Conservation (phyloP, 2,888 invertebrate species). For the Standfussiana lucernea region DNA sequence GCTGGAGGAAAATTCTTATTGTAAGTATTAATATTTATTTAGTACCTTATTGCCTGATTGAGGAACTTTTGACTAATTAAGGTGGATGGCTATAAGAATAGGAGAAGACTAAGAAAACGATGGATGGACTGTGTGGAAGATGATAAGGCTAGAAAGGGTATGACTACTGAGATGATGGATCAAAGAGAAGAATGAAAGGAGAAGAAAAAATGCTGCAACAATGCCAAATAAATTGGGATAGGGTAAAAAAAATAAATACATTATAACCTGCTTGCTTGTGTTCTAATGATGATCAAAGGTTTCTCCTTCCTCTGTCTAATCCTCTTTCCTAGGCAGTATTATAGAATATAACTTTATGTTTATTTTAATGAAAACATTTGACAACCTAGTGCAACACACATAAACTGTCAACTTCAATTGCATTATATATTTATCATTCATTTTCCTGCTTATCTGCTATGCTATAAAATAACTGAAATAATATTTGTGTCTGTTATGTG, state of each 20-base stretch:
- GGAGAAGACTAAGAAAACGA: not conserved
- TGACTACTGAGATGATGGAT: not conserved
- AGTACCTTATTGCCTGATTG: not conserved
- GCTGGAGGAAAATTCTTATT: constrained; percentile 85
- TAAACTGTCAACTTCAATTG: not conserved
- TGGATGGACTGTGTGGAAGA: not conserved
- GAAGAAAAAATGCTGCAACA: not conserved
- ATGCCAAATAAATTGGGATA: not conserved
- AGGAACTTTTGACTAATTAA: not conserved
- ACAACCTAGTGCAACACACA: not conserved
- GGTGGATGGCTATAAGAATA: not conserved
- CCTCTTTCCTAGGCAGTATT: not conserved
- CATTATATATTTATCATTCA: not conserved
- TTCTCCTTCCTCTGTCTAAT: not conserved
- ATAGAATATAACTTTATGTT: not conserved
- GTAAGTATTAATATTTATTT: constrained; percentile 76
- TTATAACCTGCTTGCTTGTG: not conserved
- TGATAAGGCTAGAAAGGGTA: no score
- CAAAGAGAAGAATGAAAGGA: not conserved
- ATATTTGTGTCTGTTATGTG: not conserved
- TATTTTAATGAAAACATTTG: not conserved
- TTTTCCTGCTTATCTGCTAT: not conserved
- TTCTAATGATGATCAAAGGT: not conserved
- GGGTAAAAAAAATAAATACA: not conserved
- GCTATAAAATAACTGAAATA: not conserved